These are phyloP conservation scores for Zelleria hepariella DNA, from an alignment of 2,888 invertebrate species.

Conservation along the genomic window DNA sequence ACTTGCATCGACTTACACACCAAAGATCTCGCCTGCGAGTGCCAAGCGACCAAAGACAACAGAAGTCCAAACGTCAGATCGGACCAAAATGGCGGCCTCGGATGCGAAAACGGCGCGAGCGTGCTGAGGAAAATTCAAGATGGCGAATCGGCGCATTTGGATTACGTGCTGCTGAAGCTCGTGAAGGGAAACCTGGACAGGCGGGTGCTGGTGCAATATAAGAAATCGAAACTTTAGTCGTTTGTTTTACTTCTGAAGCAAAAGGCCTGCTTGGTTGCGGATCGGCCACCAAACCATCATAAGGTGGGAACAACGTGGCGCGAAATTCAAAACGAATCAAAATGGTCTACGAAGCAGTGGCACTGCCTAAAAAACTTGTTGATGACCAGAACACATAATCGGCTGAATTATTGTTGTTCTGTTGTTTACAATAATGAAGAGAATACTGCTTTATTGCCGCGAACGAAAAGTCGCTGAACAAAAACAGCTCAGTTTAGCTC, in stretches of 20 bases:
- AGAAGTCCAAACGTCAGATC: neutral
- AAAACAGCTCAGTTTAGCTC: too few relatives aligned
- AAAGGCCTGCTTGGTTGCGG: too few relatives aligned
- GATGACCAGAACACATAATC: too few relatives aligned
- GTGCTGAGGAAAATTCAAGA: neutral
- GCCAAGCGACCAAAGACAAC: neutral
- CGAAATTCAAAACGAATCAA: too few relatives aligned
- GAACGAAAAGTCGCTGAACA: too few relatives aligned
- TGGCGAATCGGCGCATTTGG: slow-evolving; percentile 2
- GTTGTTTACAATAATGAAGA: too few relatives aligned
- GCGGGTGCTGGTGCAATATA: slow-evolving; percentile 10
- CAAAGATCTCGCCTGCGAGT: neutral
- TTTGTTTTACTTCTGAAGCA: slow-evolving; percentile 8
- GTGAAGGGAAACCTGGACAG: slow-evolving; percentile 6
- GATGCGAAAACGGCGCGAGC: neutral
- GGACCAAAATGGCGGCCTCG: neutral
- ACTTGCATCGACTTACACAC: neutral
- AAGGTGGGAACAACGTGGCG: too few relatives aligned
- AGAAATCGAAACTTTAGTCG: slow-evolving; percentile 11
- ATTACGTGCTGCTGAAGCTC: slow-evolving; percentile 11
- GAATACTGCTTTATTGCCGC: too few relatives aligned
- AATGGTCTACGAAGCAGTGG: too few relatives aligned
- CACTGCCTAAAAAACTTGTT: too few relatives aligned
- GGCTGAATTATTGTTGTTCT: too few relatives aligned
- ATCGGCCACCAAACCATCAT: too few relatives aligned